These are phyloP conservation scores for Macaca nemestrina DNA, from an alignment of 2,113 vertebrate genomes.

Conservation along the genomic window DNA sequence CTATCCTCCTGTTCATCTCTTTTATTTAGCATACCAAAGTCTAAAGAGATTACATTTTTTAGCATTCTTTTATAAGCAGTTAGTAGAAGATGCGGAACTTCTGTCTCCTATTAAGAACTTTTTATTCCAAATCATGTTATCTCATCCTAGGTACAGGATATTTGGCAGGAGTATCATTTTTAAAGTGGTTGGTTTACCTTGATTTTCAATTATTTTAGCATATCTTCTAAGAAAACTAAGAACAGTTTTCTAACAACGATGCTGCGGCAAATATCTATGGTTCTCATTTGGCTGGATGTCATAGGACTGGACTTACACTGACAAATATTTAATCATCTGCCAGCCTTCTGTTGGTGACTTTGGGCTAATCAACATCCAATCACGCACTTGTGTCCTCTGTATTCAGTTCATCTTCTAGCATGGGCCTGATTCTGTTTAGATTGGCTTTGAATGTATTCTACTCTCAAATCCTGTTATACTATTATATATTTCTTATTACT, in stretches of 20 bases:
- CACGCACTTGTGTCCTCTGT: constrained; percentile 49
- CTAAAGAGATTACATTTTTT: background rate
- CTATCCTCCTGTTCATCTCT: background rate
- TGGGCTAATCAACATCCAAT: constrained; percentile 72
- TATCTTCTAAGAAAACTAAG: background rate
- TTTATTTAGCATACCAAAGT: background rate
- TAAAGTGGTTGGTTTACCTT: background rate
- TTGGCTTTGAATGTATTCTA: constrained; percentile 45
- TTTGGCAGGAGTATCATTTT: background rate
- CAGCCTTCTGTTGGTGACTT: constrained; percentile 49
- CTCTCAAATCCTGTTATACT: background rate
- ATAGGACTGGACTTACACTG: constrained; percentile 21
- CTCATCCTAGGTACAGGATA: background rate
- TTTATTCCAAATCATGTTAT: background rate
- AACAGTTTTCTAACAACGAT: background rate
- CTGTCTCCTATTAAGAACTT: background rate
- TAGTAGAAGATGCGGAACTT: background rate
- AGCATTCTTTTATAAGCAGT: background rate
- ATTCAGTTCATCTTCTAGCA: constrained; percentile 59
- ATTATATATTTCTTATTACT: constrained; percentile 30
- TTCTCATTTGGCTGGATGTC: constrained; percentile 18
- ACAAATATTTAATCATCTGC: constrained; percentile 67
- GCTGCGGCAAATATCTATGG: background rate
- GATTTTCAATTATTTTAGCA: constrained; percentile 19
- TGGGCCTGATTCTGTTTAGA: constrained; percentile 61